A percentile compares a stretch with the other conserved stretches of the same genome.
These are phyloP conservation scores for Triops longicaudatus DNA, from an alignment of 1,140 invertebrate species.

Conservation along the genomic window DNA sequence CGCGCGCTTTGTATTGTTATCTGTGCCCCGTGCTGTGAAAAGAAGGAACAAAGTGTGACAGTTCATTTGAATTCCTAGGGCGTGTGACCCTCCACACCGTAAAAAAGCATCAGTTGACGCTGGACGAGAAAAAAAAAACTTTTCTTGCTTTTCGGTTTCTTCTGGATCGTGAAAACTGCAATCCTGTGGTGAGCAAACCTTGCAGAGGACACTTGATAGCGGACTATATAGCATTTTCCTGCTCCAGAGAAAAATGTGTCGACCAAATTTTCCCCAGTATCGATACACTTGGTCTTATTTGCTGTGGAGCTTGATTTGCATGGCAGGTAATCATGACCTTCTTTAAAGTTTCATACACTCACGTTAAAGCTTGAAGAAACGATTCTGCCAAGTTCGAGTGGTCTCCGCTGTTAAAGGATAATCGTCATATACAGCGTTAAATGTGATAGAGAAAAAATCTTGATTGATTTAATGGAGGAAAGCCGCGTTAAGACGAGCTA, in stretches of 20 bases:
- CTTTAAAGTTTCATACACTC: neutral
- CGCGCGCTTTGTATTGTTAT: neutral
- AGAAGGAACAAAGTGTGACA: neutral
- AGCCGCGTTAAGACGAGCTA: neutral
- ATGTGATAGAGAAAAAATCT: neutral
- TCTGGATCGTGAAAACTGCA: neutral
- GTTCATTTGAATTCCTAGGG: neutral
- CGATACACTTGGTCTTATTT: neutral
- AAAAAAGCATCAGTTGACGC: neutral
- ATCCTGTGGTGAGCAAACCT: neutral
- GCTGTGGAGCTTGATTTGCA: constrained; percentile 1
- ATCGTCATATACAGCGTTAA: neutral
- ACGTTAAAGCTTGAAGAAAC: neutral
- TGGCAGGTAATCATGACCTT: neutral
- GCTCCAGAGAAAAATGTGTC: neutral
- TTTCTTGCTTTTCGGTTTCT: neutral
- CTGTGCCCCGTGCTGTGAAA: neutral
- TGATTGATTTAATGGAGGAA: neutral
- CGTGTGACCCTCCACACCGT: neutral
- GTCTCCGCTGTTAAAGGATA: neutral
- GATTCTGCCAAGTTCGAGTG: neutral
- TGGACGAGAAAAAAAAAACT: neutral
- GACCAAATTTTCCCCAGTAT: neutral
- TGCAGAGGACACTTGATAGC: neutral
- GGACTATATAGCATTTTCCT: neutral